A percentile compares a stretch with the other conserved stretches of the same genome.
Evolutionary conservation across 2,888 invertebrate species (phyloP).

Genomic region (Chironomus tentans): DNA sequence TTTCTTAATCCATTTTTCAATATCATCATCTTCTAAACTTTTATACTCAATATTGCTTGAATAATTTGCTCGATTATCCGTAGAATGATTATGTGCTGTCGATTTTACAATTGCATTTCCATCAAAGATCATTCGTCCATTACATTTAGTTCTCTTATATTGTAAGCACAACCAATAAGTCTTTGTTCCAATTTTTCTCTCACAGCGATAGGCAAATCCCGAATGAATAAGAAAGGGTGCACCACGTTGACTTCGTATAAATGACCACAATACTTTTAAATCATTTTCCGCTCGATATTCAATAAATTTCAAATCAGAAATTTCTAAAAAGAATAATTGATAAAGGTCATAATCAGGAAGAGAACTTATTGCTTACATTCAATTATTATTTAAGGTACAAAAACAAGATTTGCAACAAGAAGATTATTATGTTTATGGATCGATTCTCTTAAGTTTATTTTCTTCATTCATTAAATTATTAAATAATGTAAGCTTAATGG

Average conservation of each 20-base stretch:
- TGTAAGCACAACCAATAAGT: conserved; percentile 28
- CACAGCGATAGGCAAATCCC: conserved; percentile 28
- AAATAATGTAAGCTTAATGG: conserved; percentile 18
- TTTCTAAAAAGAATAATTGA: conserved; percentile 17
- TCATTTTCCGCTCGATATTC: background rate
- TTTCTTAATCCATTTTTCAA: background rate
- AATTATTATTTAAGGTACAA: too few relatives aligned
- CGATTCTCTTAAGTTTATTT: too few relatives aligned
- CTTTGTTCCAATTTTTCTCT: conserved; percentile 24
- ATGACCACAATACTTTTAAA: background rate
- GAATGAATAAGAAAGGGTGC: conserved; percentile 27
- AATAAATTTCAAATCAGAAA: conserved; percentile 1
- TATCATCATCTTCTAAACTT: conserved; percentile 5
- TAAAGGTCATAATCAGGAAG: conserved; percentile 13
- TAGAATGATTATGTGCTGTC: conserved; percentile 27
- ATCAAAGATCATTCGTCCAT: conserved; percentile 26
- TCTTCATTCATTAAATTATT: too few relatives aligned
- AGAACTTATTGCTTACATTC: too few relatives aligned
- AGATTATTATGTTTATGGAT: too few relatives aligned
- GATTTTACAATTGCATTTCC: conserved; percentile 27
- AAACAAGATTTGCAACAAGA: too few relatives aligned
- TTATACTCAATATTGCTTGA: background rate
- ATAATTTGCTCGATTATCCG: conserved; percentile 6
- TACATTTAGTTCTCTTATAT: conserved; percentile 28
- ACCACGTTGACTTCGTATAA: conserved; percentile 29